Evolutionary conservation across 2,888 invertebrate species (phyloP), one percentile per base, ranked within the genome.

Genomic region (Crioceris asparagi): DNA sequence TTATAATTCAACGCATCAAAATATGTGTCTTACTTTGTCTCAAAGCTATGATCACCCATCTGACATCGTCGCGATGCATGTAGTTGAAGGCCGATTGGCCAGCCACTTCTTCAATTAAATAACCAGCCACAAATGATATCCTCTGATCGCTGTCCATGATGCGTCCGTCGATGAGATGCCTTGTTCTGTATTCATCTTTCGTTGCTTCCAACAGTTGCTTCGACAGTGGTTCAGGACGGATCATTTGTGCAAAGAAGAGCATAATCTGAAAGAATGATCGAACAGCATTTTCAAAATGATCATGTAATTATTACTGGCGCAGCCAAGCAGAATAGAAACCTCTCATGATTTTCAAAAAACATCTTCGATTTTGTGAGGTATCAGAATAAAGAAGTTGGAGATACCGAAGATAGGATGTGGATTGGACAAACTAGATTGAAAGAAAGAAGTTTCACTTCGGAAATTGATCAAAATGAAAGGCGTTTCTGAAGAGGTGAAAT

Each of bases 131-230:
- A 40, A 86, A 68, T 5, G 91, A 86, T 56, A 92, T 88, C 56
- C 90, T 77, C 59, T 91, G 91, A 61, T 93, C 93, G 60, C 86
- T 85, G 59, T 83, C 87, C 33, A 91, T 79, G 47, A 93, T 90
- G 31, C 83, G 75, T 1, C 92, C 91, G 67, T 91, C 90, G 35
- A 90, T 76, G 38, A 85, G 70, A 65, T 93, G 92, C 47, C 91
- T 74, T 1, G 91, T 91, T 57, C 85, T 79, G 62, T 92, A 93
- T 61, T 92, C 91, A 54, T 90, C 79, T 49, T 81, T 79, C 40
- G 73, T 75, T 5, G 77, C 74, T 53, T 81, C 80, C 39, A 80
- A 61, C 29, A 79, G 58, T 36, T 76, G 66, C 50, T 75, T 74
- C 19, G 79, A 76, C 32, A 84, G 74, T 35, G 80, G 71, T 38